Base-by-base conservation (phyloP, 2,113 vertebrate species). In the Trochalopteron elliotii region DNA sequence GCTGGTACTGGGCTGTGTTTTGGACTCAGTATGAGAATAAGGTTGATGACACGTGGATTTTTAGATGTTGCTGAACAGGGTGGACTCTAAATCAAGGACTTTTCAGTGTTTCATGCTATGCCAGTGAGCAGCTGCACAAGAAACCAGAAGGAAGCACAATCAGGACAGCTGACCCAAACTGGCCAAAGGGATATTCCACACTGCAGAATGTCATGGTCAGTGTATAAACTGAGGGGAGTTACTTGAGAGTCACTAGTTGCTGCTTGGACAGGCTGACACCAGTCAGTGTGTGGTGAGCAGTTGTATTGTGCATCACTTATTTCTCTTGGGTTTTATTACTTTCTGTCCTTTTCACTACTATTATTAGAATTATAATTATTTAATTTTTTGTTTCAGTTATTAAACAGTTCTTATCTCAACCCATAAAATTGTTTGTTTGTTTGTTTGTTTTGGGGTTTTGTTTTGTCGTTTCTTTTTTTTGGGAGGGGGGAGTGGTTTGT, bases 121-220 rank as follows among this genome's bases (percentile, higher is more conserved):
- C 42, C 52, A 35, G 30, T 3, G 35, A 67, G 31, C 61, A 57
- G 30, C 6, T 49, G 35, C 60, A 31, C 1, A 16, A 40, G 42
- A 35, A 67, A 3, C 12, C 0, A 0, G 15, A 59, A 47, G 52
- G 44, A 11, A 57, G 42, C 42, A 42, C 35, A 16, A 0, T 12
- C 2, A 4, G 50, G 42, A 24, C 42, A 65, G 42, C 52, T 67
- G 70, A 75, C 42, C 42, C 42, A 24, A 30, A 49, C 20, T 57
- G 42, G 25, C 42, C 35, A 42, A 25, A 67, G 16, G 52, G 44
- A 31, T 50, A 15, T 50, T 86, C 5, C 25, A 5, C 21, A 31
- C 13, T 50, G 25, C 30, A 67, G 31, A 17, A 9, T 13, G 11
- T 17, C 30, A 17, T 25, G 35, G 16, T 50, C 44, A 42, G 44